Base-by-base conservation (phyloP, 2,797 vertebrate species). In the Menidia menidia region DNA sequence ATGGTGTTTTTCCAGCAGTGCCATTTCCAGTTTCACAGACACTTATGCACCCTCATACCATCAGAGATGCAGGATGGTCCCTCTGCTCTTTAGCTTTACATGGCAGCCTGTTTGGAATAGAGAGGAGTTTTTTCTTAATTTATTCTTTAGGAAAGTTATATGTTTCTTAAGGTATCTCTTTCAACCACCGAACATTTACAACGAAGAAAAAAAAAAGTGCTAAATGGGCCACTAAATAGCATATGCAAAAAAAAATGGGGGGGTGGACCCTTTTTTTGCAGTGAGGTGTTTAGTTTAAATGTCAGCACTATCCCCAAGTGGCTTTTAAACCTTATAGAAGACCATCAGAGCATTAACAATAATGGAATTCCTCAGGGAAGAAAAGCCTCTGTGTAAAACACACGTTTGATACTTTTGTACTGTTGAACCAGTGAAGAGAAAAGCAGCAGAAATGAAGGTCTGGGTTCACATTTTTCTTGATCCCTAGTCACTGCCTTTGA, bases 401-500 rank as follows among this genome's bases (percentile, higher is more conserved):
- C n/a, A 61, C 15, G 13, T 73, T 57, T 50, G 6, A 42, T 19
- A 50, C 33, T 45, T 59, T 9, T 10, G 19, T n/a, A 15, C 10
- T 70, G 67, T 56, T 47, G 53, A 57, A 61, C 64, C 31, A 13
- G 57, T 32, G 55, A 68, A 64, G 6, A 1, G 45, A 35, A 43
- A 35, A 55, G 62, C 41, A 44, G 51, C 32, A 19, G n/a, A 16
- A 13, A 44, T 50, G 51, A 39, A 62, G 53, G 44, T 2, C 0
- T n/a, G 47, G 45, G 4, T 67, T 57, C 53, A 2, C 61, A 35
- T 18, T 66, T 48, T 68, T 74, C 65, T 69, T 69, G 71, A 54
- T 69, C 75, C 62, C 60, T 55, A 66, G 80, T 84, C 75, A 77
- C 70, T 14, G 72, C 78, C 84, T 89, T 85, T 87, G 90, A 91